phyloP scores from a whole-genome alignment of 2,113 vertebrate species.

The Scolopax mira region DNA sequence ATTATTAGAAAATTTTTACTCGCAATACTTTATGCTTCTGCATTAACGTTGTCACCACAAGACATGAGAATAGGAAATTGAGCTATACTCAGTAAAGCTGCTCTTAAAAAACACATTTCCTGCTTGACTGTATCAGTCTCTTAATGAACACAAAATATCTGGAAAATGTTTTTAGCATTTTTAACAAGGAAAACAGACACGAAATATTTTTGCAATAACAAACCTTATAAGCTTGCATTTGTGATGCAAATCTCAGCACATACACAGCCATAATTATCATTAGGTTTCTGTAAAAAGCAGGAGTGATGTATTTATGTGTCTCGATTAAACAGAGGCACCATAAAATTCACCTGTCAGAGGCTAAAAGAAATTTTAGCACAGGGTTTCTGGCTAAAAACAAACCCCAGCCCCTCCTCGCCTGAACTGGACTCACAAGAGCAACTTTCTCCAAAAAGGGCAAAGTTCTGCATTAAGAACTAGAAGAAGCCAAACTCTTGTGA shows the following conservation, averaged over 20 bases:
- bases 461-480: not conserved
- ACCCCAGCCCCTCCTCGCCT: not conserved
- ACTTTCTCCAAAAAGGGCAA: not conserved
- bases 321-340: not conserved
- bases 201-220: not conserved
- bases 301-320: not conserved
- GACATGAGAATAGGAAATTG: not conserved
- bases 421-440: not conserved
- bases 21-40: constrained; percentile 29
- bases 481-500: not conserved
- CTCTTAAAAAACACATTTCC: not conserved
- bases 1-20: constrained; percentile 21
- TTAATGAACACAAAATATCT: not conserved
- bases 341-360: not conserved
- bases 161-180: not conserved
- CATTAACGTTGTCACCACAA: constrained; percentile 8
- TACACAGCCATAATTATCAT: not conserved
- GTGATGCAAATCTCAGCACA: not conserved
- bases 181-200: not conserved
- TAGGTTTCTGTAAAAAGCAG: not conserved
- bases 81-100: not conserved
- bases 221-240: not conserved
- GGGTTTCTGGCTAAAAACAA: not conserved
- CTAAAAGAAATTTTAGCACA: not conserved
- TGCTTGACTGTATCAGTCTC: not conserved